Base-by-base conservation (phyloP, 1,140 invertebrate genomes). In the Bombus waltoni region DNA sequence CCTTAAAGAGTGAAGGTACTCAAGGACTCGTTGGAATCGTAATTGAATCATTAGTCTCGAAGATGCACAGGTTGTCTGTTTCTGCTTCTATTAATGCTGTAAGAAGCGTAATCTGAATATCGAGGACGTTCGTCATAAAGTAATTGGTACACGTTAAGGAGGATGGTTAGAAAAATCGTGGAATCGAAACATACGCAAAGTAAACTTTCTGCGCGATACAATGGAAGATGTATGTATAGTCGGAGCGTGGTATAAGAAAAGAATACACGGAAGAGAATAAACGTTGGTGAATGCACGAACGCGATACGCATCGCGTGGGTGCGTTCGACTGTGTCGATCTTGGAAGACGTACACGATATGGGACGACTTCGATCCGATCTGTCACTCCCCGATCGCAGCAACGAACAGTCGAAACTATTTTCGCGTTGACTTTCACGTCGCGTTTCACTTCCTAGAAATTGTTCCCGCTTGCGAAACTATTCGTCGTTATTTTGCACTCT, bases 311-410 rank as follows among this genome's bases (percentile, higher is more conserved):
- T 80, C 71, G 83, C 89, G 83, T 90, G 83, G 89, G 88, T 90
- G 88, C 77, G 79, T 70, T 82, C 81, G 85, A 75, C 25, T 57
- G 47, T 72, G 71, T 73, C 77, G 70, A 89, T 89, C 89, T 28
- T 66, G 35, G 77, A 85, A 77, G 89, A 85, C 81, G 79, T 89
- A 93, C 93, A 93, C 87, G 91, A 92, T 91, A 91, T 92, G 91
- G 92, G 92, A 89, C 88, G 89, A 93, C 83, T 90, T 78, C 85
- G 88, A 93, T 93, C 82, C 89, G 89, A 93, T 91, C 92, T 89
- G 92, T 93, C 91, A 93, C 90, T 93, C 91, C 88, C 87, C 88
- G 74, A 53, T 84, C 78, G 59, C 38, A 38, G 32, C 10, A 38
- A 78, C 53, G 18, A 70, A 66, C 57, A 44, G 53, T 62, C 81